Conservation (phyloP, 2,888 invertebrate genomes). For the Fragum fragum region DNA sequence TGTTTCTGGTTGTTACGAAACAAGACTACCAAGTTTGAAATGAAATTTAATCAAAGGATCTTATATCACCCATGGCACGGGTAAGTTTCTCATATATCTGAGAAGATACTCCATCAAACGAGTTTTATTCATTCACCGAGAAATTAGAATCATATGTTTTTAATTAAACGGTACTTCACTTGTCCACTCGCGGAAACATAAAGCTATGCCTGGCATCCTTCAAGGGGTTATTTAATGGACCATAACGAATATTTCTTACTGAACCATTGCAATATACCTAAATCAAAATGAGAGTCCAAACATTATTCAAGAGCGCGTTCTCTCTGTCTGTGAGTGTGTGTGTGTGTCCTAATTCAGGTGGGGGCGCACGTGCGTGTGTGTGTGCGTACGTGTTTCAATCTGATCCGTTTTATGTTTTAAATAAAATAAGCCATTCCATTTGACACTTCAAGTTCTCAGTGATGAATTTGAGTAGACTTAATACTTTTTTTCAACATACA, state of each 20-base stretch:
- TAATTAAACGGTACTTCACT: conserved; percentile 24
- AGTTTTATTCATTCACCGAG: not conserved
- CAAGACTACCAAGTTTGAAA: not conserved
- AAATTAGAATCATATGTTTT: conserved; percentile 27
- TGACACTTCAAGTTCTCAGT: no score
- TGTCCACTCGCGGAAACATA: conserved; percentile 31
- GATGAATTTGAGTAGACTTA: no score
- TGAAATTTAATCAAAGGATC: conserved; percentile 24
- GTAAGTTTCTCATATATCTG: conserved; percentile 5
- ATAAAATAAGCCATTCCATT: no score
- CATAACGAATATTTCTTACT: not conserved
- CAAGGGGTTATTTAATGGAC: conserved; percentile 19
- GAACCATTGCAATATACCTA: not conserved
- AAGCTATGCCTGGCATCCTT: conserved; percentile 1
- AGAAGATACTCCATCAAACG: conserved; percentile 21
- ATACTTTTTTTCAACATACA: no score
- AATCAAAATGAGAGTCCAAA: no score
- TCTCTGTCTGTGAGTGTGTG: no score
- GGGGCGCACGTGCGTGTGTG: no score
- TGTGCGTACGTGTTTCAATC: no score
- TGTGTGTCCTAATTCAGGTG: no score
- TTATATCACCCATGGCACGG: not conserved
- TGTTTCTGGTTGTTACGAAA: not conserved
- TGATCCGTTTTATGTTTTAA: no score
- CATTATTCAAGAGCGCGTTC: no score